phyloP scores from a whole-genome alignment of 1,140 invertebrate genomes.

The Gonioctena quinquepunctata region DNA sequence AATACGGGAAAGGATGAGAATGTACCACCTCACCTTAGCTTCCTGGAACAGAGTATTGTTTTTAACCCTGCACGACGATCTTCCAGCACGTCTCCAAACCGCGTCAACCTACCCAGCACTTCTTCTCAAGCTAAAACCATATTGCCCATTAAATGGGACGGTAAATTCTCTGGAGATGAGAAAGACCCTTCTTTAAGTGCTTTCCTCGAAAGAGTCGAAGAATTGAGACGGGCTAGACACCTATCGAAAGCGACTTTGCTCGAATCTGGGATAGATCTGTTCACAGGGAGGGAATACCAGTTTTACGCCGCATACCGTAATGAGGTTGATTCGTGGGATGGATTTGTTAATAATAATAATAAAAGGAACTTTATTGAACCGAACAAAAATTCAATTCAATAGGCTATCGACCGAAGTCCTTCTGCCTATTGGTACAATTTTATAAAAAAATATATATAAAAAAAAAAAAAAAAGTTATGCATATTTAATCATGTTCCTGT shows the following conservation, averaged over 20 bases:
- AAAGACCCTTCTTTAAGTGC: slow-evolving; percentile 23
- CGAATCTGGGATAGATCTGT: slow-evolving; percentile 39
- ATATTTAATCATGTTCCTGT: too few relatives aligned
- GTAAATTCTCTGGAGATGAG: not conserved
- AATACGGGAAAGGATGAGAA: not conserved
- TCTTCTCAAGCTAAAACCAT: too few relatives aligned
- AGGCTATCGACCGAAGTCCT: too few relatives aligned
- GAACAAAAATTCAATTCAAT: too few relatives aligned
- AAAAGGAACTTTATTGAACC: too few relatives aligned
- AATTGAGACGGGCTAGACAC: slow-evolving; percentile 32
- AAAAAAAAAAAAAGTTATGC: slow-evolving; percentile 11
- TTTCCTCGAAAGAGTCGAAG: slow-evolving; percentile 42
- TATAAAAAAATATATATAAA: not conserved
- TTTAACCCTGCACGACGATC: not conserved
- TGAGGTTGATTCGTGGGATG: slow-evolving; percentile 33
- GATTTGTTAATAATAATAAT: not conserved
- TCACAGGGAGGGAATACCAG: slow-evolving; percentile 39
- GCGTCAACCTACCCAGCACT: not conserved
- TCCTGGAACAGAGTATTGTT: not conserved
- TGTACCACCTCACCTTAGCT: not conserved
- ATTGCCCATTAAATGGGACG: not conserved
- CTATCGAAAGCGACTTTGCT: slow-evolving; percentile 29
- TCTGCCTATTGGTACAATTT: too few relatives aligned
- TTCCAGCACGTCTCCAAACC: not conserved
- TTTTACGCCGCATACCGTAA: slow-evolving; percentile 37